Evolutionary conservation across 2,797 vertebrate species (phyloP).

Genomic region (Tadarida brasiliensis): DNA sequence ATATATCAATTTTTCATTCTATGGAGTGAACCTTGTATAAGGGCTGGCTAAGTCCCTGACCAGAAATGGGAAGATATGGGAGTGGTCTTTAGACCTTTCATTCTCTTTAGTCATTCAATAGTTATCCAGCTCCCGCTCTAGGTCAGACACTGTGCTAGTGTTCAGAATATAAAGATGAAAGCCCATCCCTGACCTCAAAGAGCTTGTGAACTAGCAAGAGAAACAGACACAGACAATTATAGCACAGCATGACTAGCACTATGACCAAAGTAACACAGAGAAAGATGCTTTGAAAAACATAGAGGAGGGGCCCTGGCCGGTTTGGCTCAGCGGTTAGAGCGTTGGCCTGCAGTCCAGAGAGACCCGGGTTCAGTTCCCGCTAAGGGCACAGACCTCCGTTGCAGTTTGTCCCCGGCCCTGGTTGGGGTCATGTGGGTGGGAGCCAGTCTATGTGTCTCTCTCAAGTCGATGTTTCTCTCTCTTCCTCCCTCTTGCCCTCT

Average conservation of each 20-base stretch:
- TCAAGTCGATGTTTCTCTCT: too few relatives aligned
- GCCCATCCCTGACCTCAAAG: background rate
- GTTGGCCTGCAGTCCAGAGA: too few relatives aligned
- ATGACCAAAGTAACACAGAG: slow-evolving; percentile 35
- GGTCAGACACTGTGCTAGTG: background rate
- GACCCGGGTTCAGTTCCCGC: too few relatives aligned
- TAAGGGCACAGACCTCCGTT: too few relatives aligned
- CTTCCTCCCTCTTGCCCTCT: too few relatives aligned
- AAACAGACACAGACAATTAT: background rate
- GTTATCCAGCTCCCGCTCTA: background rate
- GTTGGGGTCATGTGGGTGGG: too few relatives aligned
- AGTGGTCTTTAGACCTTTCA: background rate
- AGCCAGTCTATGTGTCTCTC: too few relatives aligned
- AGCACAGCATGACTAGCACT: background rate
- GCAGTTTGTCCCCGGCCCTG: too few relatives aligned
- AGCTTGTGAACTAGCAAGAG: slow-evolving; percentile 31
- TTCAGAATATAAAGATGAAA: slow-evolving; percentile 42
- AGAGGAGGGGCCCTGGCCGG: too few relatives aligned
- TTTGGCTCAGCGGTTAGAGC: too few relatives aligned
- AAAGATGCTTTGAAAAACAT: slow-evolving; percentile 1
- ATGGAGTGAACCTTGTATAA: background rate
- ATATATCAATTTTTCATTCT: background rate
- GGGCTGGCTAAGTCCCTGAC: background rate
- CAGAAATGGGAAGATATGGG: background rate
- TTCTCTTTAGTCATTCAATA: background rate